These are phyloP conservation scores for Lepus americanus DNA, from an alignment of 2,113 vertebrate genomes.

Conservation along the genomic window DNA sequence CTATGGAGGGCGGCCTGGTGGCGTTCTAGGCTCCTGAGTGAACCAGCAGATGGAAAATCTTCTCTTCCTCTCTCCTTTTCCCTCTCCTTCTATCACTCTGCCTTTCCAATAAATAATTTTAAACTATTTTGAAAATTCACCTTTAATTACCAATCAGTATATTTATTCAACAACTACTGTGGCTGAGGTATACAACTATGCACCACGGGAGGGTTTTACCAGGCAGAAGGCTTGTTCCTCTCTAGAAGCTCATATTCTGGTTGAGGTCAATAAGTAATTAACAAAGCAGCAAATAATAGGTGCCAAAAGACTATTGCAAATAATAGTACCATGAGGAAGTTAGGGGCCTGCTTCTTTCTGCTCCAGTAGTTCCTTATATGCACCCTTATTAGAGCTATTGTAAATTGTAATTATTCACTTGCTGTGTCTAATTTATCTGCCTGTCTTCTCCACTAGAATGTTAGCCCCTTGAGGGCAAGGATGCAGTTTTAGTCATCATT, in stretches of 20 bases:
- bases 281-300: conserved; percentile 42
- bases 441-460: conserved; percentile 5
- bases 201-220: not conserved
- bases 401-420: conserved; percentile 4
- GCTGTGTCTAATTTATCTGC: conserved; percentile 7
- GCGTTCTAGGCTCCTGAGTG: too few species aligned
- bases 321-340: conserved; percentile 23
- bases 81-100: too few species aligned
- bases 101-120: too few species aligned
- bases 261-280: not conserved
- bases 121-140: conserved; percentile 26
- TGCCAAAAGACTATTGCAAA: conserved; percentile 3
- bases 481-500: conserved; percentile 15
- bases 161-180: conserved; percentile 13
- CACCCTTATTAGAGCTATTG: conserved; percentile 48
- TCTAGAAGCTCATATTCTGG: not conserved
- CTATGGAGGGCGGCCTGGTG: too few species aligned
- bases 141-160: not conserved
- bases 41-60: too few species aligned
- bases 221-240: not conserved
- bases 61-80: too few species aligned
- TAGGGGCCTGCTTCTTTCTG: not conserved
- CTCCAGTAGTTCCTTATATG: not conserved
- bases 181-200: not conserved
- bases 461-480: conserved; percentile 47